Base-by-base conservation (phyloP, 2,113 vertebrate species). In the Tupaia tana region DNA sequence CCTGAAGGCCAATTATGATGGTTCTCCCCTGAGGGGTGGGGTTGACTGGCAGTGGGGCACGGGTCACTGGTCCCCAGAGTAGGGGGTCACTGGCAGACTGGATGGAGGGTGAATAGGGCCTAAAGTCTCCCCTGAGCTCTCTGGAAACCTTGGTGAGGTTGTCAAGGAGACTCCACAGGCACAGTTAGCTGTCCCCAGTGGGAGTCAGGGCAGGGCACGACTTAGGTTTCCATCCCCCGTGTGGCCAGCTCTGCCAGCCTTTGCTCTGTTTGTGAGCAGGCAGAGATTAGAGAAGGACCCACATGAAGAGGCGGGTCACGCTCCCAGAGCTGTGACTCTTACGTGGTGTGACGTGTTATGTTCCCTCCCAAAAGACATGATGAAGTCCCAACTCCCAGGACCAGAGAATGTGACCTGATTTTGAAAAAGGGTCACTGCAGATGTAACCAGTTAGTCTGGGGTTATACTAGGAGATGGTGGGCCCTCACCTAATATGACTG, bases 201-300 rank as follows among this genome's bases (percentile, higher is more conserved):
- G 59, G 54, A 73, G 1, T 2, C 4, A 58, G 24, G 31, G 43
- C 29, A 58, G 75, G 56, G 7, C 27, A 7, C 0, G 0, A 52
- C 61, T 84, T 63, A 25, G 13, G 0, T 25, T 29, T 43, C 52
- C 19, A 52, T 64, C 74, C 34, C 73, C 69, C 70, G 70, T 43
- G 70, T 27, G 3, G 64, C 79, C 79, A 66, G 58, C 64, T 25
- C 54, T 19, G 79, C 58, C 29, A 1, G 80, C 20, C 75, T 71
- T 24, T 56, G 74, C 16, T 70, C 24, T 19, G 73, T 22, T 27
- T 31, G 20, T 31, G 70, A 86, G 56, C 54, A 19, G 67, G 67
- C 59, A 9, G 64, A 22, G 85, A 58, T 1, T 6, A n/a, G 52
- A 59, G 69, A 66, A 77, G 27, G 63, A 27, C 22, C 52, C 43